Percentiles rank a stretch among this genome's conserved stretches.
Conservation (phyloP, 2,113 vertebrate species). For the Hoplias malabaricus region DNA sequence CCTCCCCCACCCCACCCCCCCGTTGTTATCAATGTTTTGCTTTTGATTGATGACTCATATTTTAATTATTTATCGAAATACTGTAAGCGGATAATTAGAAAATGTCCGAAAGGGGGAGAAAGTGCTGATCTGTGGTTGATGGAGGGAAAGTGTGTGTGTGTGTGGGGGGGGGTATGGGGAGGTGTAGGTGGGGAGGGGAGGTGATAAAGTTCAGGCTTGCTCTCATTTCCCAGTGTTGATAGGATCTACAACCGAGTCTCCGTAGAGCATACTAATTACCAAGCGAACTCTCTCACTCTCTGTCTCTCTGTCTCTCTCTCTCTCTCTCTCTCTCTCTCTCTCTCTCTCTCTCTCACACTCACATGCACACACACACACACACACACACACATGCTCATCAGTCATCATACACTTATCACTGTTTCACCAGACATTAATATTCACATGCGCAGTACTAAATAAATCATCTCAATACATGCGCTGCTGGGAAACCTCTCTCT, state of each 20-base stretch:
- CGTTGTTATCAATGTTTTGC: conserved; percentile 49
- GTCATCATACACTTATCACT: conserved; percentile 1
- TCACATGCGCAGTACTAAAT: background rate
- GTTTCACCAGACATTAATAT: background rate
- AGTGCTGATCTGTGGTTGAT: conserved; percentile 44
- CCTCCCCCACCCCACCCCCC: background rate
- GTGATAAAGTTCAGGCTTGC: conserved; percentile 23
- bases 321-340: background rate
- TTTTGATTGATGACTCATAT: conserved; percentile 55
- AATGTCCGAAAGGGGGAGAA: conserved; percentile 35
- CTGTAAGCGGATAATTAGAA: conserved; percentile 53
- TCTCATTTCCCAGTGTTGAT: conserved; percentile 26
- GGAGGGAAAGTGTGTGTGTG: background rate
- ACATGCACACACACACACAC: background rate
- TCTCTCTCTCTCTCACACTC: background rate
- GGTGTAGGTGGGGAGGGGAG: conserved; percentile 30
- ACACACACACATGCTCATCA: background rate
- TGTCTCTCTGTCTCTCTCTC: background rate
- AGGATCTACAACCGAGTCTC: background rate
- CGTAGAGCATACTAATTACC: conserved; percentile 18
- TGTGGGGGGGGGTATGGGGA: conserved; percentile 7
- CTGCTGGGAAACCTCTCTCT: background rate
- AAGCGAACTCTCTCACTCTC: conserved; percentile 33
- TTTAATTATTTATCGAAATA: conserved; percentile 58
- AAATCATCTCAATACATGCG: background rate